Evolutionary conservation across 2,888 invertebrate genomes (phyloP).

Genomic region (Psococerastis gibbosa): DNA sequence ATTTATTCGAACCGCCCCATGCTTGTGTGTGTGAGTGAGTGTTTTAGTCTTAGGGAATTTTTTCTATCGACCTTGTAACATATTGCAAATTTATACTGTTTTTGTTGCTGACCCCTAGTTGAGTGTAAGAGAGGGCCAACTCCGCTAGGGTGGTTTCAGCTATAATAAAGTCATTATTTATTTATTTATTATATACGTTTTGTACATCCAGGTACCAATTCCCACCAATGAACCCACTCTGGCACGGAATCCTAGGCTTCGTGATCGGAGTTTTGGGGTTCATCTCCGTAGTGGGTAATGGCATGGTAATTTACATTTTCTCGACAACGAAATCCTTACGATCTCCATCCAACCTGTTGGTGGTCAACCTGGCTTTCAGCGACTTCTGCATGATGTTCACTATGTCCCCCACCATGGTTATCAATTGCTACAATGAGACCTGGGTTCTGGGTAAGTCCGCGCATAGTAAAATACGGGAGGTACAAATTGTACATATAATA

Average conservation of each 20-base stretch:
- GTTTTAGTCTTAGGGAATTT: too few species aligned
- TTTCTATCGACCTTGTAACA: too few species aligned
- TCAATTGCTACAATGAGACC: constrained; percentile 62
- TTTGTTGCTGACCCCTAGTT: too few species aligned
- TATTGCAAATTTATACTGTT: neutral
- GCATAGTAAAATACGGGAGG: too few species aligned
- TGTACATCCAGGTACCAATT: constrained; percentile 59
- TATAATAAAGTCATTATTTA: too few species aligned
- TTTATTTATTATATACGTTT: too few species aligned
- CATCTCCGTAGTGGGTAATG: constrained; percentile 48
- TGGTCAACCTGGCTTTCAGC: constrained; percentile 80
- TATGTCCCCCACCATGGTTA: constrained; percentile 66
- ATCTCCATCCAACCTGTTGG: constrained; percentile 78
- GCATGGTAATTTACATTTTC: constrained; percentile 52
- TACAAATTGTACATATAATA: too few species aligned
- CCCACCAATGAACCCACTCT: constrained; percentile 72
- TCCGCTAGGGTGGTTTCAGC: too few species aligned
- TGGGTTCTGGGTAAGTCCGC: constrained; percentile 51
- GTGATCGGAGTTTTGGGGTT: constrained; percentile 56
- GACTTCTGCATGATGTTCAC: constrained; percentile 76
- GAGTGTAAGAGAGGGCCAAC: too few species aligned
- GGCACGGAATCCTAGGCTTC: constrained; percentile 66
- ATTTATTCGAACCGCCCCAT: too few species aligned
- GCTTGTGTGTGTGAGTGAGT: too few species aligned
- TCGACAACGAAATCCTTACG: constrained; percentile 51